These are phyloP conservation scores for Drosophila pectinifera DNA, from an alignment of 1,140 invertebrate genomes.

Conservation along the genomic window DNA sequence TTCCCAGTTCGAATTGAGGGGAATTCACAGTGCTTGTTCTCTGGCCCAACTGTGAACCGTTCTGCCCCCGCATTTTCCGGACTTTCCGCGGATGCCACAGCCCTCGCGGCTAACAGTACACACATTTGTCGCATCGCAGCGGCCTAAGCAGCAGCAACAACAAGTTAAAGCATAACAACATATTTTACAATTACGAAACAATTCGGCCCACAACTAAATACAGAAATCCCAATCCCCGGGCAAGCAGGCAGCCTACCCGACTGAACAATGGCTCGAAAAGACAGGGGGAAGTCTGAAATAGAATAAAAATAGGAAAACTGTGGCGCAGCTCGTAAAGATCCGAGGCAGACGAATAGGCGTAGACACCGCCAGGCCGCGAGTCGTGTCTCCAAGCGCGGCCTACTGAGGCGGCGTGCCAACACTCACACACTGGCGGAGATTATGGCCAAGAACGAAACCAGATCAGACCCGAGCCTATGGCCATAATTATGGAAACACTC, in stretches of 20 bases:
- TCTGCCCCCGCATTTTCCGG: slow-evolving; percentile 24
- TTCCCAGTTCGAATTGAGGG: slow-evolving; percentile 24
- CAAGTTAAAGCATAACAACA: slow-evolving; percentile 74
- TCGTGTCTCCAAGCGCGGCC: slow-evolving; percentile 53
- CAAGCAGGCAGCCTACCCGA: slow-evolving; percentile 46
- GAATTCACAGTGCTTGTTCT: slow-evolving; percentile 35
- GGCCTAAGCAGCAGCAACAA: slow-evolving; percentile 46
- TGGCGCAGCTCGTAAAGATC: slow-evolving; percentile 18
- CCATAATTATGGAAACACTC: slow-evolving; percentile 76
- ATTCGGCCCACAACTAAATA: slow-evolving; percentile 72
- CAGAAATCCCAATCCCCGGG: slow-evolving; percentile 46
- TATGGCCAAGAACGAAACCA: slow-evolving; percentile 69
- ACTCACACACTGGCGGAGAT: slow-evolving; percentile 28
- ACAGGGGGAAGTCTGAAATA: slow-evolving; percentile 8
- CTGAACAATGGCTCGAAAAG: slow-evolving; percentile 61
- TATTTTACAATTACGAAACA: slow-evolving; percentile 82
- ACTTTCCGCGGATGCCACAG: slow-evolving; percentile 26
- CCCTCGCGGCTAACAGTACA: slow-evolving; percentile 52
- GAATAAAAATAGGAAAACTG: slow-evolving; percentile 15
- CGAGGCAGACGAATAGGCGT: slow-evolving; percentile 71
- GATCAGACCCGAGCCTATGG: slow-evolving; percentile 70
- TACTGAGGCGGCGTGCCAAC: slow-evolving; percentile 53
- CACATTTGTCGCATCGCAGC: slow-evolving; percentile 75
- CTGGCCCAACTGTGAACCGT: neutral
- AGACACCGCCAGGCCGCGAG: slow-evolving; percentile 46